phyloP scores from a whole-genome alignment of 2,113 vertebrate species.

The Dolichotis patagonum region DNA sequence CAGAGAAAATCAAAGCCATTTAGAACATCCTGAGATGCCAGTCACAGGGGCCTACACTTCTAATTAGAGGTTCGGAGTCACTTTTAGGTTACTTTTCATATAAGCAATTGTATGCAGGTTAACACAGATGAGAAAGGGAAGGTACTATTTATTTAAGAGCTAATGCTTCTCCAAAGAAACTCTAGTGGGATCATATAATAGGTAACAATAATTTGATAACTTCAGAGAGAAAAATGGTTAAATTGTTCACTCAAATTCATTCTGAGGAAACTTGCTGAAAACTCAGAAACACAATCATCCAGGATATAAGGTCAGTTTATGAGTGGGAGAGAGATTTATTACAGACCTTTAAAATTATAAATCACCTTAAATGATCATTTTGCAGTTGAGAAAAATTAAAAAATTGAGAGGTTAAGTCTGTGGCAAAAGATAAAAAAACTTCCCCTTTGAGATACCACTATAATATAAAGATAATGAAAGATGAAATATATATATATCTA shows the following conservation, averaged over 20 bases:
- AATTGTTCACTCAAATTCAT: not conserved
- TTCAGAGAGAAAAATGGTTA: not conserved
- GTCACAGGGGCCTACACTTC: not conserved
- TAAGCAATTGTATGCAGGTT: not conserved
- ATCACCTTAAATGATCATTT: conserved; percentile 21
- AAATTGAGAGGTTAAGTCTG: not conserved
- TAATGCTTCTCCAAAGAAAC: not conserved
- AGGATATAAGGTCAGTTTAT: not conserved
- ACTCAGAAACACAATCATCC: not conserved
- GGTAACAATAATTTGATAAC: not conserved
- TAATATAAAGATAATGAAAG: conserved; percentile 38
- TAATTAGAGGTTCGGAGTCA: not conserved
- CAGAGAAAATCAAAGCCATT: not conserved
- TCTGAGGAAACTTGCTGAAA: not conserved
- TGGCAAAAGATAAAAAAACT: not conserved
- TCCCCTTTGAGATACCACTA: not conserved
- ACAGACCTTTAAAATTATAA: conserved; percentile 28
- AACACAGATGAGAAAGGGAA: not conserved
- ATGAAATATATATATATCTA: not conserved
- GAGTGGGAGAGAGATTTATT: not conserved
- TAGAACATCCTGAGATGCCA: not conserved
- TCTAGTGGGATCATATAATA: not conserved
- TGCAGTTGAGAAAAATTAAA: conserved; percentile 37
- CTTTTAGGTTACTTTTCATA: not conserved
- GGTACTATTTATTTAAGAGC: not conserved